phyloP scores from a whole-genome alignment of 2,113 vertebrate species.

The Rhynchomys soricoides region DNA sequence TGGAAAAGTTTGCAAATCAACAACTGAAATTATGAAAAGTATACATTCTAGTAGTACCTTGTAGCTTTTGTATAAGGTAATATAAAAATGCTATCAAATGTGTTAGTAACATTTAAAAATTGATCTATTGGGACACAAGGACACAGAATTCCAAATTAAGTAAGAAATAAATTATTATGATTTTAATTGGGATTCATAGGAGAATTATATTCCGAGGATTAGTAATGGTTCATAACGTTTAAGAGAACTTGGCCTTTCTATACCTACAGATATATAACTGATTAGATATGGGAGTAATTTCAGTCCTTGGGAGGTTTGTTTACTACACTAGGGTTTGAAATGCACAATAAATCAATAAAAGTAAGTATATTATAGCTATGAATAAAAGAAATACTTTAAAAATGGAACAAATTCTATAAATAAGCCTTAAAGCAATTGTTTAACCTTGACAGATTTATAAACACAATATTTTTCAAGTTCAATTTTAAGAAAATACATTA shows the following conservation, averaged over 20 bases:
- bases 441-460: neutral
- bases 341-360: neutral
- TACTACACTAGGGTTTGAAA: neutral
- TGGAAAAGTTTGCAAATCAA: neutral
- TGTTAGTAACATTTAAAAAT: neutral
- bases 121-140: neutral
- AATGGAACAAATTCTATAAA: neutral
- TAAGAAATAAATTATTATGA: conserved; percentile 1
- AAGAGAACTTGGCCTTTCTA: conserved; percentile 1
- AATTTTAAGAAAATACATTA: neutral
- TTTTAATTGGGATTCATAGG: neutral
- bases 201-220: conserved; percentile 38
- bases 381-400: conserved; percentile 9
- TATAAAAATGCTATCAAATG: neutral
- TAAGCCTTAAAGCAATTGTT: neutral
- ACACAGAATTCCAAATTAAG: conserved; percentile 14
- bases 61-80: neutral
- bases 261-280: neutral
- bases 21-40: conserved; percentile 31
- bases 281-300: neutral
- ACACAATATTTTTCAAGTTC: neutral
- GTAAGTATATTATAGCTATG: neutral
- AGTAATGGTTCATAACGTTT: neutral
- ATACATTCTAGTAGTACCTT: neutral
- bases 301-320: neutral